Base-by-base conservation (phyloP, 1,140 invertebrate genomes). In the Hyphantria cunea region DNA sequence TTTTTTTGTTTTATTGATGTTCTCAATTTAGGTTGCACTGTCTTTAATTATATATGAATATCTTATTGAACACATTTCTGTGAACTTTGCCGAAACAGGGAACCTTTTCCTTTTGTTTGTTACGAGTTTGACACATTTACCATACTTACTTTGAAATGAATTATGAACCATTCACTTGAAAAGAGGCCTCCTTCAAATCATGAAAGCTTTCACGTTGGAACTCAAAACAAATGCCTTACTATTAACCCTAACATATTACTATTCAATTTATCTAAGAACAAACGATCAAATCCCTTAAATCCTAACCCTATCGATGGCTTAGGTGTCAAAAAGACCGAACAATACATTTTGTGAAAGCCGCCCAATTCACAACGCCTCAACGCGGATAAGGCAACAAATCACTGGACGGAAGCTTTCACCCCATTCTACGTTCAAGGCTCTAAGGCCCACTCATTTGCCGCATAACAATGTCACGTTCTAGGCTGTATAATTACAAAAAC, bases 321-420 rank as follows among this genome's bases (percentile, higher is more conserved):
- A 63, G 42, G 51, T 54, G 60, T 63, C 51, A 63, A 63, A 63
- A 54, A 51, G 60, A 63, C 49, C 49, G 50, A 52, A 60, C 58
- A 60, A 51, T 62, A 62, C 59, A 53, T 64, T 64, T 64, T 14
- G 13, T 47, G 50, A 54, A 60, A 56, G 47, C 61, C 61, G 39
- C 15, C 39, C 50, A 56, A 65, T 65, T 53, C 64, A 58, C 55
- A 58, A 58, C 55, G 44, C 42, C 34, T 56, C 53, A 47, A 56
- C 53, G 53, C 42, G 61, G 61, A 48, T 37, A 48, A 64, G 54
- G 64, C 59, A 60, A 65, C 55, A 65, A 60, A 59, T 65, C 50
- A 65, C 55, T 53, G 54, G 42, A 59, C 54, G 44, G 13, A 1
- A 2, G 37, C 37, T 15, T n/a, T 8, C 12, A 47, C 25, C 42